A percentile compares a stretch with the other conserved stretches of the same genome.
These are phyloP conservation scores for Brachionichthys hirsutus DNA, from an alignment of 2,113 vertebrate species.

Conservation along the genomic window DNA sequence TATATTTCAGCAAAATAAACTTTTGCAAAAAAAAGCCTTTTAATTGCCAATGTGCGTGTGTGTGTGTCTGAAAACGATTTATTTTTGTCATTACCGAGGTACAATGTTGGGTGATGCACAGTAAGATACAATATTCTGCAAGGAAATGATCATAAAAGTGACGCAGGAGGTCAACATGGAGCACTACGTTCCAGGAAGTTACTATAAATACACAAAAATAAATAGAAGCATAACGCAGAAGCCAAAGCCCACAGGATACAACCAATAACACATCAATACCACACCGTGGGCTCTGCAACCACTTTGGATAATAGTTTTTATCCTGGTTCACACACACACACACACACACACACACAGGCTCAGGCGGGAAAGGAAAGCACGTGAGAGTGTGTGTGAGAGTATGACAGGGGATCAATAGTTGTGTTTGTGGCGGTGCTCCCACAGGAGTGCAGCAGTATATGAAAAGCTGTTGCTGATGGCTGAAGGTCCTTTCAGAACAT, in stretches of 20 bases:
- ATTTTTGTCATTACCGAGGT: slow-evolving; percentile 1
- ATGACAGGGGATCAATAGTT: slow-evolving; percentile 78
- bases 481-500: slow-evolving; percentile 75
- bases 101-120: not conserved
- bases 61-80: too few relatives aligned
- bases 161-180: slow-evolving; percentile 4
- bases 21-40: too few relatives aligned
- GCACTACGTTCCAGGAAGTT: slow-evolving; percentile 23
- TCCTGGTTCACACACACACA: slow-evolving; percentile 31
- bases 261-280: slow-evolving; percentile 60
- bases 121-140: too few relatives aligned
- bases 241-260: slow-evolving; percentile 51
- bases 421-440: slow-evolving; percentile 72
- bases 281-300: slow-evolving; percentile 60
- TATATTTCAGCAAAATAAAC: too few relatives aligned
- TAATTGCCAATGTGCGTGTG: too few relatives aligned
- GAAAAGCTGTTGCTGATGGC: slow-evolving; percentile 71
- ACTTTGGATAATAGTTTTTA: slow-evolving; percentile 56
- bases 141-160: too few relatives aligned
- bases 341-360: slow-evolving; percentile 22
- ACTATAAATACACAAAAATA: slow-evolving; percentile 43
- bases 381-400: slow-evolving; percentile 52
- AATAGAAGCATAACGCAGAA: slow-evolving; percentile 57
- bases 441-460: slow-evolving; percentile 63
- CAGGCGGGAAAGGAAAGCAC: slow-evolving; percentile 32